A percentile compares a stretch with the other conserved stretches of the same genome.
Evolutionary conservation across 2,113 vertebrate species (phyloP).

Genomic region (Dryoscopus gambensis): DNA sequence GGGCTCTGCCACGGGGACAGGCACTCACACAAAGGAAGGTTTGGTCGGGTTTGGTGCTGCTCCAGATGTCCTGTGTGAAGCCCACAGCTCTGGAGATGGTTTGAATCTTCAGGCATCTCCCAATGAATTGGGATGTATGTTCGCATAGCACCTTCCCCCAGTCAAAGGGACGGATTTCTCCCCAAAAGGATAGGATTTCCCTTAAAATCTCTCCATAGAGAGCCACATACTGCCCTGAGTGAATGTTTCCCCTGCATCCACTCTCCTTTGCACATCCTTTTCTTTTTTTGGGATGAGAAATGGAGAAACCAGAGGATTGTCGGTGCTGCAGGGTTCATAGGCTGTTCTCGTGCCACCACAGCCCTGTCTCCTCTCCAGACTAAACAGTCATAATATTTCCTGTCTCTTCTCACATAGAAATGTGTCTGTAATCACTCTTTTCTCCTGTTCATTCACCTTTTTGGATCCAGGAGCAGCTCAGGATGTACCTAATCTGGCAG

Average conservation of each 20-base stretch:
- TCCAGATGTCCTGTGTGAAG: neutral
- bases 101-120: neutral
- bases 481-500: neutral
- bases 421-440: neutral
- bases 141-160: neutral
- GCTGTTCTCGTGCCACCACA: neutral
- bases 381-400: constrained; percentile 41
- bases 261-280: neutral
- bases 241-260: fast-evolving
- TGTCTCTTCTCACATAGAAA: constrained; percentile 19
- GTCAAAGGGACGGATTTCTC: neutral
- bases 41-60: neutral
- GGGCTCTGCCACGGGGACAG: neutral
- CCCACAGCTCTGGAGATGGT: neutral
- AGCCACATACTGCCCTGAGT: fast-evolving
- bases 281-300: neutral
- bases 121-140: fast-evolving
- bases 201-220: neutral
- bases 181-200: neutral
- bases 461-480: neutral
- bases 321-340: neutral
- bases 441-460: neutral
- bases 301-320: neutral
- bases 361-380: constrained; percentile 40
- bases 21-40: neutral